These are phyloP conservation scores for Tenodera sinensis DNA, from an alignment of 2,888 invertebrate genomes.

Conservation along the genomic window DNA sequence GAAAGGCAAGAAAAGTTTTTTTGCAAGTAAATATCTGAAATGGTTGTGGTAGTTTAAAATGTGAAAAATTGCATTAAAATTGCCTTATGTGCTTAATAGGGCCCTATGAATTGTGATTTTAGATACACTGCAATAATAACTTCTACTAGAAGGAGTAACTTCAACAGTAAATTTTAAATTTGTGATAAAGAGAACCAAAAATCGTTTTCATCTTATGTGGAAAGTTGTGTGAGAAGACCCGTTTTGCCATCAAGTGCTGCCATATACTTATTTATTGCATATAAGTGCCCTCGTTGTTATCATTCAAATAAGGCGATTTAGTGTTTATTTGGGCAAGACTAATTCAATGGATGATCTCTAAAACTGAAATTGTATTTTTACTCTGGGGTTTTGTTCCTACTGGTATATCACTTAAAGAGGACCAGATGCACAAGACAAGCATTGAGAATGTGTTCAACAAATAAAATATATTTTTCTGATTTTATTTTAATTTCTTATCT, in stretches of 20 bases:
- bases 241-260: neutral
- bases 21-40: constrained; percentile 78
- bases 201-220: neutral
- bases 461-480: neutral
- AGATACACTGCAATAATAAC: neutral
- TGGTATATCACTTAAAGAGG: neutral
- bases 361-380: neutral
- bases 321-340: neutral
- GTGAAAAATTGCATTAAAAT: neutral
- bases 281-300: neutral
- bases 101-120: neutral
- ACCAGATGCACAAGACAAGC: neutral
- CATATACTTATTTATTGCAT: neutral
- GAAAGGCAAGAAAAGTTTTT: constrained; percentile 77
- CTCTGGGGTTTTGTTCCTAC: neutral
- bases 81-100: neutral
- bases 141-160: neutral
- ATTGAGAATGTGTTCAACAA: neutral
- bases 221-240: neutral
- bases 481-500: neutral
- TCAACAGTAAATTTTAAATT: neutral
- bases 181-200: neutral
- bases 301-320: neutral
- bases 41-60: constrained; percentile 66
- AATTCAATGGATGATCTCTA: neutral